These are phyloP conservation scores for Tangara arthus DNA, from an alignment of 2,797 vertebrate genomes.

Conservation along the genomic window DNA sequence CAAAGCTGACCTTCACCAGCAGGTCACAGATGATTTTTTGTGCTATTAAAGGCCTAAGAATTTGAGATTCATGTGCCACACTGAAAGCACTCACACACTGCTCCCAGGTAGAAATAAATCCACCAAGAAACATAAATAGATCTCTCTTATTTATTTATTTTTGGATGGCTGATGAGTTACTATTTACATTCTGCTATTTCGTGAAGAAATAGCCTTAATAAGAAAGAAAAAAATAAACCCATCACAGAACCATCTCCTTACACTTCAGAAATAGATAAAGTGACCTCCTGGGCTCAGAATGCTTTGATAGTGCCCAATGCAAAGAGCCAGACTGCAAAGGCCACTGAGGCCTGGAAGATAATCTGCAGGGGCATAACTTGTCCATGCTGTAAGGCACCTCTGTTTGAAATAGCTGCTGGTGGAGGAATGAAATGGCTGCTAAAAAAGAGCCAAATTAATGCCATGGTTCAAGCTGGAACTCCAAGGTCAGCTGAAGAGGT, in stretches of 20 bases:
- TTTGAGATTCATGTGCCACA: background rate
- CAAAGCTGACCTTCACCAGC: background rate
- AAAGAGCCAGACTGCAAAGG: conserved; percentile 13
- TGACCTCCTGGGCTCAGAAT: conserved; percentile 22
- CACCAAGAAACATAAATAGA: conserved; percentile 33
- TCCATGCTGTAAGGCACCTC: conserved; percentile 47
- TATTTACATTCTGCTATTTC: conserved; percentile 55
- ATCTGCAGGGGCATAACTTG: conserved; percentile 13
- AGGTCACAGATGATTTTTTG: background rate
- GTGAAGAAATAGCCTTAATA: conserved; percentile 42
- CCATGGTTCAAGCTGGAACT: conserved; percentile 42
- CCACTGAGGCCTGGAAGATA: background rate
- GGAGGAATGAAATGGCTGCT: conserved; percentile 54
- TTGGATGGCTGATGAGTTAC: conserved; percentile 2
- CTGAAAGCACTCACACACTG: background rate
- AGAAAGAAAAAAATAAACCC: conserved; percentile 25
- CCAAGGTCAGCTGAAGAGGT: conserved; percentile 57
- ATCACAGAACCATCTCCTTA: conserved; percentile 33
- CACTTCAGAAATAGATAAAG: conserved; percentile 38
- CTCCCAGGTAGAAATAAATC: conserved; percentile 62
- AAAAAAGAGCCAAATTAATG: conserved; percentile 64
- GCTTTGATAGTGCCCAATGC: background rate
- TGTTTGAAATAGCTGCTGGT: conserved; percentile 56
- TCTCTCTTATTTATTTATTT: background rate
- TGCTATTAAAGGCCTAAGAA: background rate